These are phyloP conservation scores for Drosophila kanekoi DNA, from an alignment of 2,888 invertebrate genomes.

Conservation along the genomic window DNA sequence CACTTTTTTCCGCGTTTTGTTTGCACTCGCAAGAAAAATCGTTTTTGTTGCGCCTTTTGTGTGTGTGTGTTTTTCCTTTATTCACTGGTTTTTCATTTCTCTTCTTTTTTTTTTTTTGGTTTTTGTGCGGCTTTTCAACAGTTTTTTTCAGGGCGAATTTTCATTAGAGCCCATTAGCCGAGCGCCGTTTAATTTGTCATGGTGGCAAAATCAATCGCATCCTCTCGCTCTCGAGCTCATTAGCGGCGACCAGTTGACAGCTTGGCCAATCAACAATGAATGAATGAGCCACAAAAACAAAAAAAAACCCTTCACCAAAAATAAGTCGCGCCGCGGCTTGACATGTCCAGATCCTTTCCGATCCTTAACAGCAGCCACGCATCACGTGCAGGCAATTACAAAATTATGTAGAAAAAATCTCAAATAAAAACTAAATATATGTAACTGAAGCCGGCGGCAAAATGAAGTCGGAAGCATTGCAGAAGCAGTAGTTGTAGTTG, in stretches of 20 bases:
- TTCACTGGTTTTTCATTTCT: slow-evolving; percentile 27
- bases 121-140: slow-evolving; percentile 66
- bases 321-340: slow-evolving; percentile 2
- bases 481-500: slow-evolving; percentile 3
- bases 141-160: slow-evolving; percentile 46
- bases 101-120: slow-evolving; percentile 38
- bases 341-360: slow-evolving; percentile 18
- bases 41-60: slow-evolving; percentile 73
- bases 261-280: slow-evolving; percentile 57
- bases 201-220: slow-evolving; percentile 59
- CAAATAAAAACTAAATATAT: not conserved
- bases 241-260: slow-evolving; percentile 58
- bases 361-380: slow-evolving; percentile 42
- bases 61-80: slow-evolving; percentile 41
- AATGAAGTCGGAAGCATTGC: slow-evolving; percentile 48
- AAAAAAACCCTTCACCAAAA: not conserved
- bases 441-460: slow-evolving; percentile 35
- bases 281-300: slow-evolving; percentile 21
- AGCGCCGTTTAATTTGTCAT: slow-evolving; percentile 72
- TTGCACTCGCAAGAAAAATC: slow-evolving; percentile 59
- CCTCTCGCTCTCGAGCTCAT: slow-evolving; percentile 28
- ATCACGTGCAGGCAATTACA: slow-evolving; percentile 75
- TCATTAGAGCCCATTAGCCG: slow-evolving; percentile 67
- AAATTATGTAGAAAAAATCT: not conserved
- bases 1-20: slow-evolving; percentile 51